A percentile compares a stretch with the other conserved stretches of the same genome.
Evolutionary conservation across 2,113 vertebrate genomes (phyloP).

Genomic region (Chloroceryle aenea): DNA sequence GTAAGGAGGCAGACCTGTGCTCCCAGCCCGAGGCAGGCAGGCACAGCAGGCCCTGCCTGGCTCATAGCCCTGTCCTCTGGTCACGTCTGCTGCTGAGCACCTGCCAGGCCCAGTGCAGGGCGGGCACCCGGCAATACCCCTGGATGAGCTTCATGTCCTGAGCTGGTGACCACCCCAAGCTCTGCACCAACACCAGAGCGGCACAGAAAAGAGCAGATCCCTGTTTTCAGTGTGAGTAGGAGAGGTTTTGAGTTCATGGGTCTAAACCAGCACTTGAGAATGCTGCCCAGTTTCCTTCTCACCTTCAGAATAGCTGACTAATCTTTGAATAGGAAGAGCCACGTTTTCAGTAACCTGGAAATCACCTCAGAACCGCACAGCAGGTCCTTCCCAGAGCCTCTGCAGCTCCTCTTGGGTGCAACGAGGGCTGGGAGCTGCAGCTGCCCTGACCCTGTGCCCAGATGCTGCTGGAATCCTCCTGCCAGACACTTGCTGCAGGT

Average conservation of each 20-base stretch:
- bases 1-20: not conserved
- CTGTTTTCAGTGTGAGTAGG: not conserved
- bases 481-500: too few species aligned
- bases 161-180: not conserved
- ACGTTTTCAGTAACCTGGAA: not conserved
- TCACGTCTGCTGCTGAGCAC: too few species aligned
- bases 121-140: accelerated
- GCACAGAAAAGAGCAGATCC: not conserved
- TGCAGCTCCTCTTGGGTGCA: not conserved
- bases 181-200: not conserved
- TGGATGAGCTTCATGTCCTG: not conserved
- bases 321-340: not conserved
- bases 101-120: not conserved
- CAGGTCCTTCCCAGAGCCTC: not conserved
- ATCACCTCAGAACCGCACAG: not conserved
- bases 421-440: not conserved
- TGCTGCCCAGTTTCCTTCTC: not conserved
- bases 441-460: not conserved
- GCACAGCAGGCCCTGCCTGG: not conserved
- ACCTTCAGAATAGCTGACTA: not conserved
- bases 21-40: not conserved
- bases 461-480: not conserved
- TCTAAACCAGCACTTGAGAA: not conserved
- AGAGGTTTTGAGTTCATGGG: not conserved
- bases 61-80: not conserved